Percentiles rank a stretch among this genome's conserved stretches.
phyloP scores from a whole-genome alignment of 1,140 invertebrate genomes.

The Euglossa dilemma region DNA sequence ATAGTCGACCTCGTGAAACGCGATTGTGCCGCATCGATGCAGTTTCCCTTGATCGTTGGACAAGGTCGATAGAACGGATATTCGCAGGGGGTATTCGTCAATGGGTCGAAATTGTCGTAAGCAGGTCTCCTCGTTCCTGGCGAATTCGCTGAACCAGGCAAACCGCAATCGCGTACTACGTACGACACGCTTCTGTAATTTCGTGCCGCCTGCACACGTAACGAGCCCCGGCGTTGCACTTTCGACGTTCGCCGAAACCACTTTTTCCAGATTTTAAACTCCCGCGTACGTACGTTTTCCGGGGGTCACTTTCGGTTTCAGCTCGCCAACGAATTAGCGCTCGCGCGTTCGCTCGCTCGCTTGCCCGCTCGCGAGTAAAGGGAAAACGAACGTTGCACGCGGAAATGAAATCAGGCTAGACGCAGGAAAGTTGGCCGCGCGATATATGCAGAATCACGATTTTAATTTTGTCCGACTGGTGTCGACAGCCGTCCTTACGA shows the following conservation, averaged over 20 bases:
- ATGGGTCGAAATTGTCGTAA: conserved; percentile 35
- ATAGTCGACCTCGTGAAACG: conserved; percentile 9
- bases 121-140: not conserved
- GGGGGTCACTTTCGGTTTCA: conserved; percentile 58
- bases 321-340: not conserved
- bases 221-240: conserved; percentile 14
- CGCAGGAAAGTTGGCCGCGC: not conserved
- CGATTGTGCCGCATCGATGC: conserved; percentile 5
- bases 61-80: conserved; percentile 33
- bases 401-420: conserved; percentile 42
- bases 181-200: conserved; percentile 10
- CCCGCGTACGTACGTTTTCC: not conserved
- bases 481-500: not conserved
- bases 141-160: conserved; percentile 6
- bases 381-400: conserved; percentile 27
- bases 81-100: conserved; percentile 8
- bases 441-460: not conserved
- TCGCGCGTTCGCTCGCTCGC: conserved; percentile 4
- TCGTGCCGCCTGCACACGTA: conserved; percentile 1
- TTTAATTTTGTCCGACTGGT: not conserved
- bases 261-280: conserved; percentile 60
- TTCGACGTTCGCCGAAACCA: conserved; percentile 10
- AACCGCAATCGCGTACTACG: not conserved
- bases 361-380: conserved; percentile 4
- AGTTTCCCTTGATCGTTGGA: conserved; percentile 26